phyloP scores from a whole-genome alignment of 2,888 invertebrate genomes.

The Phortica magna region DNA sequence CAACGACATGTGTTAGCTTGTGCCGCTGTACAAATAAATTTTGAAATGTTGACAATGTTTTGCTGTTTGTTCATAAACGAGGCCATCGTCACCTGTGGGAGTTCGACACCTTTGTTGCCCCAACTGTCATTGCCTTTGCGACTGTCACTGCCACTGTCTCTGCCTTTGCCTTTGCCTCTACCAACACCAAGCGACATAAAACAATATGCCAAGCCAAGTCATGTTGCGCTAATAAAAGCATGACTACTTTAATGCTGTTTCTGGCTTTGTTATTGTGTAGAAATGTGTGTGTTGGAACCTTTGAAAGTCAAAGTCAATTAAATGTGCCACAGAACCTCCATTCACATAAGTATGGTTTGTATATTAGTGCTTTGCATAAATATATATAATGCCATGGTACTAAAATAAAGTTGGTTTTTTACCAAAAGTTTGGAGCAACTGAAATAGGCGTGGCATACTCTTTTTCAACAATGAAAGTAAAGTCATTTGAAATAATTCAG shows the following conservation, averaged over 20 bases:
- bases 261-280: background rate
- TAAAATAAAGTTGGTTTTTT: no score
- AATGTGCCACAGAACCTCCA: no score
- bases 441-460: no score
- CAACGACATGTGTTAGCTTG: constrained; percentile 47
- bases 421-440: no score
- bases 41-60: constrained; percentile 71
- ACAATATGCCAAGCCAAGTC: no score
- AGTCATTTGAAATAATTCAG: no score
- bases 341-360: no score
- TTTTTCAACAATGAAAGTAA: no score
- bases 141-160: background rate
- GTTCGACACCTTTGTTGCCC: constrained; percentile 41
- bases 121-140: background rate
- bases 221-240: background rate
- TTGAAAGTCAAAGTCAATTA: no score
- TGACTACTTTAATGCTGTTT: constrained; percentile 1
- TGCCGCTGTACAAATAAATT: constrained; percentile 69
- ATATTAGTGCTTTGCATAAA: no score
- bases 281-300: background rate
- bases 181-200: background rate
- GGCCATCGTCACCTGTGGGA: constrained; percentile 73
- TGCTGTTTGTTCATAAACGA: constrained; percentile 72
- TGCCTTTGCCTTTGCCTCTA: background rate
- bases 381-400: no score